A percentile compares a stretch with the other conserved stretches of the same genome.
Conservation (phyloP, 2,888 invertebrate species). For the Neria commutata region DNA sequence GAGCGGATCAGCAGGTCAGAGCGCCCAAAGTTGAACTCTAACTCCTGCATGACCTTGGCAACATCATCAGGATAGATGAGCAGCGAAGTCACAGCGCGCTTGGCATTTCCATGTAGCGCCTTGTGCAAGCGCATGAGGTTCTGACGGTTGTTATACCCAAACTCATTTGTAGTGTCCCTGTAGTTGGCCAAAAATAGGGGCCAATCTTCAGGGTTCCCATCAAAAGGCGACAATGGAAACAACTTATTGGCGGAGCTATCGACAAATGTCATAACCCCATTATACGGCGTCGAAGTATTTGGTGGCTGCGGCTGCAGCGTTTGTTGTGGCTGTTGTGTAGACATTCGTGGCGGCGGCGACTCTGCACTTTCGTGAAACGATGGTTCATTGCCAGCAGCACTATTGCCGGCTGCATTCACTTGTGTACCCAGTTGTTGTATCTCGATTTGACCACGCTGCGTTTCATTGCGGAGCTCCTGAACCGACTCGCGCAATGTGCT, state of each 20-base stretch:
- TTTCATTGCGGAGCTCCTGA: background rate
- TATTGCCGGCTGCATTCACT: background rate
- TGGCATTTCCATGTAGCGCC: too few species aligned
- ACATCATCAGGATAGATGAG: too few species aligned
- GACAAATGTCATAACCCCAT: background rate
- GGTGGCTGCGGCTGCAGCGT: too few species aligned
- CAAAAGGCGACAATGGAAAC: slow-evolving; percentile 1
- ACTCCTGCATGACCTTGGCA: background rate
- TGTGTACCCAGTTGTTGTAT: too few species aligned
- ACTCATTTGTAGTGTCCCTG: too few species aligned
- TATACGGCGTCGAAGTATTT: background rate
- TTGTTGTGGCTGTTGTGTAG: background rate
- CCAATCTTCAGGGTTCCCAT: too few species aligned
- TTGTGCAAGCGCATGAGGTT: too few species aligned
- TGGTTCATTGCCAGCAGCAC: background rate
- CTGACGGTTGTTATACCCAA: too few species aligned
- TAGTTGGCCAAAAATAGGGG: too few species aligned
- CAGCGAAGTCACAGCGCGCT: too few species aligned
- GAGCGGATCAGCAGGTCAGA: slow-evolving; percentile 10
- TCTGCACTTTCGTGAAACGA: background rate
- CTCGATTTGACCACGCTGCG: background rate
- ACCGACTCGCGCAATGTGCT: background rate
- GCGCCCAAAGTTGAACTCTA: slow-evolving; percentile 12
- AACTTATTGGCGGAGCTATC: background rate
- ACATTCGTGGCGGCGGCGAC: background rate